Base-by-base conservation (phyloP, 2,797 vertebrate species). In the Argentina silus region DNA sequence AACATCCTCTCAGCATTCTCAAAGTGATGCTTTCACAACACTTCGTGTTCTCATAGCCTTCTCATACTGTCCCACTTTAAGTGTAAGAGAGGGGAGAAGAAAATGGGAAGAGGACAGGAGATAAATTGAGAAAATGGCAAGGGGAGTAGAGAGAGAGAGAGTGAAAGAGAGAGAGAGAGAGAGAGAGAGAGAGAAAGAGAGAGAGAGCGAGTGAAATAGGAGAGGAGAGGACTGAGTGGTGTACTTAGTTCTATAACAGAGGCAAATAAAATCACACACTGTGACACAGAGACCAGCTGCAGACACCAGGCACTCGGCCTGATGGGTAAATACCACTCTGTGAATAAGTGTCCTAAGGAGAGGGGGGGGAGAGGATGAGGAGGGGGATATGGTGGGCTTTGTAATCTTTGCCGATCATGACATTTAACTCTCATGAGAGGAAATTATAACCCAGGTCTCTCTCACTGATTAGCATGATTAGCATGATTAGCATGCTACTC, bases 381-480 rank as follows among this genome's bases (percentile, higher is more conserved):
- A 21, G 64, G 21, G 11, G 19, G 64, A 2, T 9, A n/a, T 44
- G 44, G 15, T 12, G 50, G 11, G 27, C 27, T 36, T 36, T 36
- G 27, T 36, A 36, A 36, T 36, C 27, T 36, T 36, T 62, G 23
- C 15, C 27, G 11, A 15, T 51, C 27, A 43, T 14, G 7, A 10
- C 27, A 42, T 27, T 10, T 15, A 1, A 42, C 59, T 23, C 59
- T 61, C 50, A 15, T 61, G 21, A 64, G 42, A 65, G 63, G 63
- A 47, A 65, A 65, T 65, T 11, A 45, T 10, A 47, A 7, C 42
- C 15, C 44, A 6, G 48, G 21, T 7, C 48, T 12, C 3, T 51
- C 19, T 67, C 15, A 9, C 45, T 83, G 27, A 77, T 75, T 82
- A 70, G 59, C 36, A 67, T 69, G 45, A 45, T 61, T 36, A 36